Conservation (phyloP, 2,797 vertebrate genomes). For the Potorous gilbertii region DNA sequence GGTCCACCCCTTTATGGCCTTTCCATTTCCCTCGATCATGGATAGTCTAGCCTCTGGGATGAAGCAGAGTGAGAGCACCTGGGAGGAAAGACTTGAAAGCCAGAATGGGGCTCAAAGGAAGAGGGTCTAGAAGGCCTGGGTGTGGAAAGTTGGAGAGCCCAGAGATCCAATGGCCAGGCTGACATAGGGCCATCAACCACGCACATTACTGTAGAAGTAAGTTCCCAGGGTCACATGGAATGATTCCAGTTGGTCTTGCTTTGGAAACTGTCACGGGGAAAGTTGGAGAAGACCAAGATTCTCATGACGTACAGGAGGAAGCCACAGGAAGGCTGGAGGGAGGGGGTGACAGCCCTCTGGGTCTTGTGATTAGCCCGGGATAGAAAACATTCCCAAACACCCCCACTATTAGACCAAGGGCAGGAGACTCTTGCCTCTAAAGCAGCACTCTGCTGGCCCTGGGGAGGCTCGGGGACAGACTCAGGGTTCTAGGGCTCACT, state of each 20-base stretch:
- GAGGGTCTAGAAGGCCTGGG: no score
- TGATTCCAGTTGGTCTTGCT: not conserved
- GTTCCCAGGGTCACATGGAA: accelerated
- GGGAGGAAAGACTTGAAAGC: not conserved
- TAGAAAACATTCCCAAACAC: not conserved
- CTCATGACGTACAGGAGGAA: not conserved
- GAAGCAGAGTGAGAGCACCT: not conserved
- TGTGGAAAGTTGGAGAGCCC: not conserved
- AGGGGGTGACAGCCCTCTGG: not conserved
- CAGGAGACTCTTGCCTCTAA: not conserved
- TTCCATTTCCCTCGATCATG: not conserved
- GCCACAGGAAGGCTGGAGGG: not conserved
- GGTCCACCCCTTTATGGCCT: not conserved
- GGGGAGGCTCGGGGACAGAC: not conserved
- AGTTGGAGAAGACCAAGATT: not conserved
- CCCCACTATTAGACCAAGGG: not conserved
- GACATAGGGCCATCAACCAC: not conserved
- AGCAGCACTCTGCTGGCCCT: accelerated
- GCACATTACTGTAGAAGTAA: accelerated
- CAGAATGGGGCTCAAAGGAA: not conserved
- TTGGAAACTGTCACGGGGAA: not conserved
- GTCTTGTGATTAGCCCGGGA: conserved; percentile 27
- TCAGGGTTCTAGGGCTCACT: not conserved
- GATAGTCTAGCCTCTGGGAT: not conserved
- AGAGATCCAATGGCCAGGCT: accelerated